Evolutionary conservation across 2,888 invertebrate genomes (phyloP), one percentile per base, ranked within the genome.

Genomic region (Melipona beecheii): DNA sequence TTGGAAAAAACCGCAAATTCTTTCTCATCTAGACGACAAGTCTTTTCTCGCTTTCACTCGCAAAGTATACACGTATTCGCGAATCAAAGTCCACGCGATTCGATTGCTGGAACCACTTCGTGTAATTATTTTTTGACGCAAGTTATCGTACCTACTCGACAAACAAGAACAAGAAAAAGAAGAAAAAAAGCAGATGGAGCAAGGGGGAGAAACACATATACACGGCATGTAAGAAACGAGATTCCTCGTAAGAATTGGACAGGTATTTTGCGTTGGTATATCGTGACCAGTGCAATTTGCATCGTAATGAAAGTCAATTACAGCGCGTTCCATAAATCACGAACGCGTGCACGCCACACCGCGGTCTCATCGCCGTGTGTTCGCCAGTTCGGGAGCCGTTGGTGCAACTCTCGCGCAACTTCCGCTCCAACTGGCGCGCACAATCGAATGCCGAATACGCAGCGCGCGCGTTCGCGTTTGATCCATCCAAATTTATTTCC

Each of bases 301-400:
- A 88, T 88, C 72, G 82, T 89, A 88, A 88, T 87, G 88, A 71
- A 78, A 86, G 89, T 87, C 88, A 86, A 88, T 87, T 89, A 89
- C 82, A 83, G 72, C 81, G 81, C 84, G 88, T 79, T 83, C 78
- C 77, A 77, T 89, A 84, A 84, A 84, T 89, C 89, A 84, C 81
- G 84, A 83, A 81, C 83, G 82, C 78, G 86, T 88, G 83, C 89
- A 88, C 89, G 86, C 79, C 76, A 86, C 72, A 11, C 66, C 68
- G n/a, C 21, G 21, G 24, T 11, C 15, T 27, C 19, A 19, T 62
- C 27, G 24, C 2, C 9, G 11, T 9, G 9, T 19, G 19, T 64
- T 11, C 19, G 19, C 21, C 19, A 43, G 27, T 19, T 64, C 31
- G 31, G 11, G 62, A 85, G 85, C 69, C 76, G 75, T 31, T 71